These are phyloP conservation scores for Lasiurus cinereus DNA, from an alignment of 2,113 vertebrate species.

Conservation along the genomic window DNA sequence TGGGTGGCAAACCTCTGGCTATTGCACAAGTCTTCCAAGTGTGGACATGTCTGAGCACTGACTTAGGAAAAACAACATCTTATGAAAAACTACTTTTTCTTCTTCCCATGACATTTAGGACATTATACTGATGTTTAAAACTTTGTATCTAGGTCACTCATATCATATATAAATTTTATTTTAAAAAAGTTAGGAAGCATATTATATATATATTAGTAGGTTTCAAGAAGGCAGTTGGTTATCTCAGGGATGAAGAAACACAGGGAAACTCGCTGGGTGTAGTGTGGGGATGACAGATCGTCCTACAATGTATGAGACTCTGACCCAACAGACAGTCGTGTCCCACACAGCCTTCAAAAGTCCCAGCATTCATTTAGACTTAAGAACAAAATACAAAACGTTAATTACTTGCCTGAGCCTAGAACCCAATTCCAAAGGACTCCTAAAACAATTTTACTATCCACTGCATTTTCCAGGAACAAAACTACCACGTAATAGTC, in stretches of 20 bases:
- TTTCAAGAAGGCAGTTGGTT: not conserved
- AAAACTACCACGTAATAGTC: not conserved
- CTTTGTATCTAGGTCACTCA: not conserved
- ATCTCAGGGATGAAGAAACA: not conserved
- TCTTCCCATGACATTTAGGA: not conserved
- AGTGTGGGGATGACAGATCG: not conserved
- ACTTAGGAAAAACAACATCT: not conserved
- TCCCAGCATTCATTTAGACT: not conserved
- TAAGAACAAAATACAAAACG: slow-evolving; percentile 24
- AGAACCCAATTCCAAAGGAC: not conserved
- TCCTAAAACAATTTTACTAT: slow-evolving; percentile 22
- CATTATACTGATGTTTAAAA: not conserved
- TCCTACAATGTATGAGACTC: not conserved
- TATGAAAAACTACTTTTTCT: not conserved
- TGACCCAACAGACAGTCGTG: not conserved
- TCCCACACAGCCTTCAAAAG: not conserved
- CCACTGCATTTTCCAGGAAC: not conserved
- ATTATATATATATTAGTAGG: not conserved
- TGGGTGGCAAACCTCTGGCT: not conserved
- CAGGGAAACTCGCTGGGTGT: not conserved
- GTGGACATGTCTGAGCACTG: not conserved
- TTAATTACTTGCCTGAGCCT: not conserved
- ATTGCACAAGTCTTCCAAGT: not conserved
- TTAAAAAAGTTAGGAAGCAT: not conserved
- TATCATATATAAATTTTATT: not conserved